Conservation (phyloP, 2,113 vertebrate species). For the Channa maculata region DNA sequence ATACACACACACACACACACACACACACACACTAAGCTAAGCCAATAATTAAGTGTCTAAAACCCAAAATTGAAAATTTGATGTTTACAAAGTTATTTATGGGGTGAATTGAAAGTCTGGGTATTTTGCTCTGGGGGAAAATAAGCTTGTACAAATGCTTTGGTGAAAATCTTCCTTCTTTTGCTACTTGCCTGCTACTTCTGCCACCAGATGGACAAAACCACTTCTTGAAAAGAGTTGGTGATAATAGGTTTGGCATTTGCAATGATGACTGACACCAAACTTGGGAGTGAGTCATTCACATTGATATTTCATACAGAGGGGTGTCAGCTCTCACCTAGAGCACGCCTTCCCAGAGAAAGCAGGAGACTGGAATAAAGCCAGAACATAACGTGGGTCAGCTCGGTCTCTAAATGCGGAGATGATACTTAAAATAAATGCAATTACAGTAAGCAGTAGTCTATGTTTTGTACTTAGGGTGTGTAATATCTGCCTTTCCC, state of each 20-base stretch:
- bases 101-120: conserved; percentile 38
- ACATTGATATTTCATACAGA: conserved; percentile 83
- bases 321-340: conserved; percentile 66
- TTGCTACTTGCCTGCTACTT: conserved; percentile 52
- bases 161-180: conserved; percentile 47
- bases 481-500: conserved; percentile 86
- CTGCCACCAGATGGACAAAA: conserved; percentile 71
- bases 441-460: conserved; percentile 24
- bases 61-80: conserved; percentile 28
- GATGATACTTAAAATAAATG: conserved; percentile 29
- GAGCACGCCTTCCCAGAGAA: conserved; percentile 44
- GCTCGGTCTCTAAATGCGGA: conserved; percentile 4
- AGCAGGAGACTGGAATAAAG: conserved; percentile 47
- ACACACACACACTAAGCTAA: neutral
- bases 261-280: conserved; percentile 83
- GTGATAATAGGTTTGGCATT: conserved; percentile 84
- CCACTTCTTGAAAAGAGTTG: conserved; percentile 79
- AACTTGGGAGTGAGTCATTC: conserved; percentile 82
- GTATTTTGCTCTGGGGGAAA: conserved; percentile 22
- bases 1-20: neutral
- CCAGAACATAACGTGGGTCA: neutral
- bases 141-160: conserved; percentile 44
- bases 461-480: conserved; percentile 8
- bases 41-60: conserved; percentile 9
- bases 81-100: conserved; percentile 60